Evolutionary conservation across 2,888 invertebrate genomes (phyloP), one percentile per base, ranked within the genome.

Genomic region (Zaprionus lineosus): DNA sequence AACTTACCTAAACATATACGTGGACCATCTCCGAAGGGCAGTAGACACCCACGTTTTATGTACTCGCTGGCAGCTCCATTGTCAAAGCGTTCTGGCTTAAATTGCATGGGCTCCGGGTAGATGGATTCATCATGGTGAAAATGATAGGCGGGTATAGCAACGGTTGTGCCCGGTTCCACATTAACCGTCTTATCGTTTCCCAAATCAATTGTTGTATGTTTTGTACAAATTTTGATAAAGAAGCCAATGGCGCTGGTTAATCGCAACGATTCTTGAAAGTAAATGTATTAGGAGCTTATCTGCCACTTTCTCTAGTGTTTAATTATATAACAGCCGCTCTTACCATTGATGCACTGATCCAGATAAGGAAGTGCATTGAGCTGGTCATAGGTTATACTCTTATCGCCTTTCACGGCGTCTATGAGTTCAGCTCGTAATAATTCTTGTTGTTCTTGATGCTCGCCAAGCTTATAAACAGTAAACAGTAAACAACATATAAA

Each of bases 11-110:
- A 37, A 24, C 89, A 89, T 19, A 84, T 85, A 3, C 89, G 67
- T 1, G 88, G 89, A 4, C 89, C 89, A 72, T 89, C 84, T 0
- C 89, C 88, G 18, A 89, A 89, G 2, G 87, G 78, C 31, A 89
- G 26, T 4, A 87, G 79, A 0, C 72, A 71, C 0, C 89, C 89
- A n/a, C 73, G 68, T 16, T 88, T 87, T 5, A 56, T 82, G 0
- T 77, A 61, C 18, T 69, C 68, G 46, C 66, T 77, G 0, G 64
- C 74, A 1, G 72, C 70, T 4, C 59, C 82, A 34, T 78, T 70
- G n/a, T 79, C 84, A 19, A 89, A 89, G 2, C 88, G 79, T 34
- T 89, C 87, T 0, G 89, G 89, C 2, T 56, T 60, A 26, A 82
- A 89, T 12, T 65, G 48, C 8, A 70, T 53, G 0, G 89, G 74